These are phyloP conservation scores for Okapia johnstoni DNA, from an alignment of 2,113 vertebrate genomes.

Conservation along the genomic window DNA sequence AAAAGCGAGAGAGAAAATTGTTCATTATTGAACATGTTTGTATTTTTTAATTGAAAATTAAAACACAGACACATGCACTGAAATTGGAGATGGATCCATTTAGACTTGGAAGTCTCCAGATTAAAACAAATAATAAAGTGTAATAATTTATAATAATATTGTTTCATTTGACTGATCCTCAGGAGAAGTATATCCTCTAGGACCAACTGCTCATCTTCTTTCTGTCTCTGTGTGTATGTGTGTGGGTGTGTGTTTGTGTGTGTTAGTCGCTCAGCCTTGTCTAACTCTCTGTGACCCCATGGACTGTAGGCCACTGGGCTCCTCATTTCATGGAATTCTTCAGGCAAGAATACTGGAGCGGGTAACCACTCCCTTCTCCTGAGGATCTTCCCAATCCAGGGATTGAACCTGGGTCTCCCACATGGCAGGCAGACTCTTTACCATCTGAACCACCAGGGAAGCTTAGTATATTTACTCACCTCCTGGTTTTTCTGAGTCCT, in stretches of 20 bases:
- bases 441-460: not conserved
- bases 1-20: not conserved
- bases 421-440: not conserved
- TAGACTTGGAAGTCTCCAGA: not conserved
- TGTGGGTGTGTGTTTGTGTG: not conserved
- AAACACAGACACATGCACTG: not conserved
- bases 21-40: not conserved
- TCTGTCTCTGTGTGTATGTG: not conserved
- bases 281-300: not conserved
- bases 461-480: not conserved
- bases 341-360: not conserved
- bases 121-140: not conserved
- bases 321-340: not conserved
- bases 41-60: not conserved
- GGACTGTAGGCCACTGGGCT: not conserved
- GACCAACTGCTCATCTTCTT: not conserved
- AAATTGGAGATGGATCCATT: not conserved
- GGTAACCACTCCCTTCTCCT: not conserved
- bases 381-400: not conserved
- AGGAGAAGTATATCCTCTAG: not conserved
- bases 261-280: not conserved
- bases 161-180: not conserved
- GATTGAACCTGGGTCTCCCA: not conserved
- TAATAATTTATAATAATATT: not conserved
- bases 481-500: not conserved